Evolutionary conservation across 2,113 vertebrate species (phyloP), one percentile per base, ranked within the genome.

Genomic region (Himantopus leucocephalus): DNA sequence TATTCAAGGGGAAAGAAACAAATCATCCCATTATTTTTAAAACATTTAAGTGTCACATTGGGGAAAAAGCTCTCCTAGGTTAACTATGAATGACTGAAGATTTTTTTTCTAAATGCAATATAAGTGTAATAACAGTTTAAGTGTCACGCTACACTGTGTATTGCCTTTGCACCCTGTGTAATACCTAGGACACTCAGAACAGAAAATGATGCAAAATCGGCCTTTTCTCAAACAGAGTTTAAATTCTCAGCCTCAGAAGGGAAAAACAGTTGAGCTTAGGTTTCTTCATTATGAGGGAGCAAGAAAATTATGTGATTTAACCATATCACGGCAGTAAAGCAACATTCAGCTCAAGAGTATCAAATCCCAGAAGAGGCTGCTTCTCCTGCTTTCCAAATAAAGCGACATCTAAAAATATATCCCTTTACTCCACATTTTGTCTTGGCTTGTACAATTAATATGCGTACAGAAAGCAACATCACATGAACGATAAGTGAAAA

Each of bases 151-250:
- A 92, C 41, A 18, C 63, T 80, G 87, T 19, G 79, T 67, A 84
- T 86, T 97, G 96, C 94, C 95, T 96, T 97, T 96, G 95, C 92
- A 97, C 97, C 88, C 97, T 92, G 77, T 92, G 92, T 97, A 97
- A 98, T 94, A 96, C 91, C 94, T 94, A 96, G 91, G 73, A 97
- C 85, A 58, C 73, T 96, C 78, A 67, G 89, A 95, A 96, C 87
- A 97, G 95, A 96, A 97, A 97, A 97, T 92, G 48, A 91, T 94
- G 50, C 95, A 93, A 96, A 94, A 93, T 88, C 91, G 95, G 96
- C 86, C 92, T 96, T 96, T 98, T 97, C 95, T 96, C 95, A 96
- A 93, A 97, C 93, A 96, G 93, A 96, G 60, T 97, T 95, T 88
- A 91, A 97, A 96, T 95, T 98, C 86, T 94, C 94, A 95, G 96